phyloP scores from a whole-genome alignment of 2,113 vertebrate species.

The Scytalopus superciliaris region DNA sequence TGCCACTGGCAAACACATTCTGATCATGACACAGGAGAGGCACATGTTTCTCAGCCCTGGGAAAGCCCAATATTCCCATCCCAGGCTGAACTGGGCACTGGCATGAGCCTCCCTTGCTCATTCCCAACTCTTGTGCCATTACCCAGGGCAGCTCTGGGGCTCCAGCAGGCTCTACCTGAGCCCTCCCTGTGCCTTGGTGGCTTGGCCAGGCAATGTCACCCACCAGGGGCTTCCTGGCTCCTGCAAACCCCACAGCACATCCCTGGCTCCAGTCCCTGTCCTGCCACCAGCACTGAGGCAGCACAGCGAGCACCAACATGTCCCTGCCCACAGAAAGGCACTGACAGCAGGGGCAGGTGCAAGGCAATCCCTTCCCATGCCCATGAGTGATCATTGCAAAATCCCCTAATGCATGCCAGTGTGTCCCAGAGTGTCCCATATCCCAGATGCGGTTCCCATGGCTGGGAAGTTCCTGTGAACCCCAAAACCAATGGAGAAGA shows the following conservation, averaged over 20 bases:
- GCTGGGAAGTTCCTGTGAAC: background rate
- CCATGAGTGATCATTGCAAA: rapidly evolving
- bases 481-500: background rate
- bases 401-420: background rate
- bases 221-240: background rate
- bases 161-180: background rate
- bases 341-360: background rate
- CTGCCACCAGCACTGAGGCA: background rate
- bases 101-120: background rate
- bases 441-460: rapidly evolving
- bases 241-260: rapidly evolving
- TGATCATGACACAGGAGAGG: background rate
- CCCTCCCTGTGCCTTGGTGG: background rate
- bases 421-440: background rate
- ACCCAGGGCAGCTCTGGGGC: background rate
- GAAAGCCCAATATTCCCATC: background rate
- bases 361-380: rapidly evolving
- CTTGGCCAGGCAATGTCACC: background rate
- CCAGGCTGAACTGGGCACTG: background rate
- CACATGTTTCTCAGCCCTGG: background rate
- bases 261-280: rapidly evolving
- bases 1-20: background rate
- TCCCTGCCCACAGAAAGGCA: background rate
- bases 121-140: background rate
- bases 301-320: rapidly evolving